Evolutionary conservation across 2,113 vertebrate genomes (phyloP).

Genomic region (Catharus bicknelli): DNA sequence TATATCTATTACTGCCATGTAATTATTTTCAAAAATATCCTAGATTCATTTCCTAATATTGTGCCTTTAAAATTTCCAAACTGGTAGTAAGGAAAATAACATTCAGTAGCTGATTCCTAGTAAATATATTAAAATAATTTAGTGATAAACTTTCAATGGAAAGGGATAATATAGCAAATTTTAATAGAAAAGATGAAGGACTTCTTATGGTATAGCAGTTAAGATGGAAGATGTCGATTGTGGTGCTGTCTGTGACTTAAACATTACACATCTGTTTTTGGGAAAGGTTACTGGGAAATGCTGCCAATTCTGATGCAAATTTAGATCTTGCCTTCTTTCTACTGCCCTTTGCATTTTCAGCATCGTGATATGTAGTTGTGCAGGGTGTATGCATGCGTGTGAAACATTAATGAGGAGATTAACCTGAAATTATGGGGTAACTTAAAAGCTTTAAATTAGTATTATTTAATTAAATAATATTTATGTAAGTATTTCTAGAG

Average conservation of each 20-base stretch:
- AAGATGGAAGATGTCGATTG: not conserved
- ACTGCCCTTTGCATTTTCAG: not conserved
- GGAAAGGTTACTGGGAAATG: not conserved
- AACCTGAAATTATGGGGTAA: not conserved
- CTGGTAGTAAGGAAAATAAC: not conserved
- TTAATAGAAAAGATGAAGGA: not conserved
- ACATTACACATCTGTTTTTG: not conserved
- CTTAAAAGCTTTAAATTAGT: not conserved
- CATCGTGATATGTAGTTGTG: fast-evolving
- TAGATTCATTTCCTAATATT: not conserved
- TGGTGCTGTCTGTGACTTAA: not conserved
- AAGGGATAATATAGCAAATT: not conserved
- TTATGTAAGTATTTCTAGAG: not conserved
- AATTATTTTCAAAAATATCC: not conserved
- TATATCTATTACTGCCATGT: not conserved
- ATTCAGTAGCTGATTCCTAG: not conserved
- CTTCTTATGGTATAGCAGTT: not conserved
- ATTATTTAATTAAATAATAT: not conserved
- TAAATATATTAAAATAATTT: conserved; percentile 11
- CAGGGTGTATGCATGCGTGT: not conserved
- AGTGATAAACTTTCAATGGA: not conserved
- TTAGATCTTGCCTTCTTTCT: not conserved
- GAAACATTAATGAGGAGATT: not conserved
- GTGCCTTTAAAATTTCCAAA: not conserved
- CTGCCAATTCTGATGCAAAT: not conserved